These are phyloP conservation scores for Xiphophorus couchianus DNA, from an alignment of 2,113 vertebrate genomes.

Conservation along the genomic window DNA sequence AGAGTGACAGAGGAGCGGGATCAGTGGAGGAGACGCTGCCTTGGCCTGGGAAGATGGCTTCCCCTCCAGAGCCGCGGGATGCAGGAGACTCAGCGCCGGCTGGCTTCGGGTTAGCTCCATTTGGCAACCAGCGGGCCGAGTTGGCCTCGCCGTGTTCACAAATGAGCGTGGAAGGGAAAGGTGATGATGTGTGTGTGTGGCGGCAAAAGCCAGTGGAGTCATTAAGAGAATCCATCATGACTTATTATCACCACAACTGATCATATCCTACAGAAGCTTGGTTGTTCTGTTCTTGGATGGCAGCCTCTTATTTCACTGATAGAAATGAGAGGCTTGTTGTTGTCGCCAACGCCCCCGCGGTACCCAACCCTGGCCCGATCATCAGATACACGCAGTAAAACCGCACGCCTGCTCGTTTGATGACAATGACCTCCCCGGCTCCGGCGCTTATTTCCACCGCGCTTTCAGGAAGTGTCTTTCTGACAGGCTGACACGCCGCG, in stretches of 20 bases:
- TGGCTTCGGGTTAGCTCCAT: conserved; percentile 61
- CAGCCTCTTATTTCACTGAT: conserved; percentile 57
- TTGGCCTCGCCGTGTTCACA: conserved; percentile 52
- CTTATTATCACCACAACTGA: conserved; percentile 61
- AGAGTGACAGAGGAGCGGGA: conserved; percentile 58
- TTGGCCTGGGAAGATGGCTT: conserved; percentile 66
- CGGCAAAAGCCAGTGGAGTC: conserved; percentile 39
- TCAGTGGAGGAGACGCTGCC: conserved; percentile 59
- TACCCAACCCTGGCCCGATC: conserved; percentile 31
- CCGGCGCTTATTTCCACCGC: conserved; percentile 37
- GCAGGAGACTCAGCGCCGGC: conserved; percentile 59
- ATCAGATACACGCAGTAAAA: conserved; percentile 47
- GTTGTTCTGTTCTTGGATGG: conserved; percentile 44
- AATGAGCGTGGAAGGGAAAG: conserved; percentile 53
- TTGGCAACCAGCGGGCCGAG: conserved; percentile 58
- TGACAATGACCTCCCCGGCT: conserved; percentile 54
- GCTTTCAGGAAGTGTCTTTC: conserved; percentile 53
- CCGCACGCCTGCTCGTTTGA: conserved; percentile 48
- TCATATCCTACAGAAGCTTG: conserved; percentile 25
- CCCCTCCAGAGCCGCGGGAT: conserved; percentile 63
- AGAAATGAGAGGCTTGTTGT: conserved; percentile 59
- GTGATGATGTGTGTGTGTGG: conserved; percentile 47
- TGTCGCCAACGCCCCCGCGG: conserved; percentile 7
- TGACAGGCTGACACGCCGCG: conserved; percentile 52
- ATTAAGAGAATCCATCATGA: conserved; percentile 62